Evolutionary conservation across 2,797 vertebrate genomes (phyloP), one percentile per base, ranked within the genome.

Genomic region (Lindbergichthys nudifrons): DNA sequence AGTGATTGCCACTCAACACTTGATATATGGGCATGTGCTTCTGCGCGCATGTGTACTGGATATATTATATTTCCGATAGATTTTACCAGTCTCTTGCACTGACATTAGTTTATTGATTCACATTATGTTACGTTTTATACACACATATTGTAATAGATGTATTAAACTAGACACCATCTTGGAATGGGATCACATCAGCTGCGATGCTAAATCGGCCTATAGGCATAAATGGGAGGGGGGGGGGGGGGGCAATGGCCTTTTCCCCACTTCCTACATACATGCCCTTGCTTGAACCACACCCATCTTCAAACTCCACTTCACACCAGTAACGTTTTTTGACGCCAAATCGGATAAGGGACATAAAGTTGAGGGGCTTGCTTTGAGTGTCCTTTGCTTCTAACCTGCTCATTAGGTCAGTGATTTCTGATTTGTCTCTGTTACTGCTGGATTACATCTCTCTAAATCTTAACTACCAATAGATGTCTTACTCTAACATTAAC

Each of bases 1-100:
- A 92, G 80, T 91, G 93, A 93, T 91, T 89, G 90, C 88, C 87
- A 89, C 92, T 94, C 87, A 83, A 36, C 83, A 59, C 75, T 87
- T 88, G 80, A 88, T 90, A 75, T 85, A 87, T 88, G 82, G 77
- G 71, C 81, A 69, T 79, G 83, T 71, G 81, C 73, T 70, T 70
- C 69, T 86, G 48, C 88, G 76, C 60, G 65, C 80, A 82, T 83
- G 69, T 80, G 76, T 79, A 75, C 60, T 83, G 82, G 77, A 73
- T 84, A 73, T 74, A 75, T 82, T 83, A 70, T 64, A 53, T 79
- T 68, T 82, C 59, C 1, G 51, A 57, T 50, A 74, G 45, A 82
- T 87, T 80, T 67, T 50, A 56, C 48, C 65, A 79, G 69, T 75
- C 62, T 71, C 64, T 74, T 54, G 54, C 32, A 62, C 23, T 67